Percentiles rank a stretch among this genome's conserved stretches.
These are phyloP conservation scores for Urocyon cinereoargenteus DNA, from an alignment of 2,797 vertebrate genomes.

Conservation along the genomic window DNA sequence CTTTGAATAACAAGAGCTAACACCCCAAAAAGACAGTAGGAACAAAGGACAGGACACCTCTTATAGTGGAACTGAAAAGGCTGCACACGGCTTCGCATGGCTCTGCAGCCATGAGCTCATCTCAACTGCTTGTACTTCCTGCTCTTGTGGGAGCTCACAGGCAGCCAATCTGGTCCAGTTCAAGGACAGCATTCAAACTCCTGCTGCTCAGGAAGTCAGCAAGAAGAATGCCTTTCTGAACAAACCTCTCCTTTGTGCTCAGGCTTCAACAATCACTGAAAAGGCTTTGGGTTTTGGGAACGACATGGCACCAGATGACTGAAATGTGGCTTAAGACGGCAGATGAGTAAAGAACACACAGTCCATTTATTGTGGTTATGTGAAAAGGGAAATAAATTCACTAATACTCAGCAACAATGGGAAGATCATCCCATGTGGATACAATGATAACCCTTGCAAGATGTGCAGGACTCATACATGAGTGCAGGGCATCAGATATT, in stretches of 20 bases:
- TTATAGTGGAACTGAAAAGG: background rate
- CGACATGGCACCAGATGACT: background rate
- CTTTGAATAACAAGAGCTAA: background rate
- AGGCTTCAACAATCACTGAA: background rate
- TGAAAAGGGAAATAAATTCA: background rate
- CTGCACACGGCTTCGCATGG: background rate
- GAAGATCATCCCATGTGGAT: background rate
- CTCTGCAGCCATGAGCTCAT: background rate
- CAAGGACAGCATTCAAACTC: background rate
- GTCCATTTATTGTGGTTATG: background rate
- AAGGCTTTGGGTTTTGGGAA: slow-evolving; percentile 16
- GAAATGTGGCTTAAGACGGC: background rate
- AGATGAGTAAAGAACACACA: background rate
- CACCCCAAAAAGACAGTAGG: background rate
- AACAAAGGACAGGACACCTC: background rate
- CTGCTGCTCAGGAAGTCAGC: background rate
- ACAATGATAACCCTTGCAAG: background rate
- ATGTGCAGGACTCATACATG: background rate
- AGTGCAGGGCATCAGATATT: background rate
- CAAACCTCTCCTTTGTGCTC: background rate
- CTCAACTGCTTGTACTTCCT: background rate
- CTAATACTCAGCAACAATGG: fast-evolving
- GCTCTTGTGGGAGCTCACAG: background rate
- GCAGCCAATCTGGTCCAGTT: background rate
- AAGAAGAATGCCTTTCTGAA: slow-evolving; percentile 3